phyloP scores from a whole-genome alignment of 2,797 vertebrate species.

The Sciurus vulgaris region DNA sequence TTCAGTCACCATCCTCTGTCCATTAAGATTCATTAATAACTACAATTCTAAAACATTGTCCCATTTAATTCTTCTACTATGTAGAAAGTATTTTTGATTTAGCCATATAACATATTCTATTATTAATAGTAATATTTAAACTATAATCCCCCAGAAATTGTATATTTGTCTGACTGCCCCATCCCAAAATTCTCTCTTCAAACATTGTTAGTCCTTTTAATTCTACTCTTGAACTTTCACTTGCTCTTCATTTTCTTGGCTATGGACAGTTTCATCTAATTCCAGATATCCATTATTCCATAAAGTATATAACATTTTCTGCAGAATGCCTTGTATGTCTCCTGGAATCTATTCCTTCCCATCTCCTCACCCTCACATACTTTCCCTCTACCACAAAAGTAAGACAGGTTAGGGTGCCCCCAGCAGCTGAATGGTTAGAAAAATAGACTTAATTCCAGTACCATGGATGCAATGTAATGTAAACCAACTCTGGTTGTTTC shows the following conservation, averaged over 20 bases:
- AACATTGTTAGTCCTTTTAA: not conserved
- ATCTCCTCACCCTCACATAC: accelerated
- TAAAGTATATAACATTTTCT: not conserved
- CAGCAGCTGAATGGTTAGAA: not conserved
- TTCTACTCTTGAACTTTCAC: not conserved
- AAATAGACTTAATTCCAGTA: not conserved
- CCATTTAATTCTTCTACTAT: not conserved
- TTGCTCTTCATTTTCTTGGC: not conserved
- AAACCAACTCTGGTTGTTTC: not conserved
- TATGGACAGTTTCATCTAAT: not conserved
- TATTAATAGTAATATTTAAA: not conserved
- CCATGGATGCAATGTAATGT: not conserved
- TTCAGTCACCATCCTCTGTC: not conserved
- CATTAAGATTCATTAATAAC: not conserved
- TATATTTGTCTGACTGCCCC: not conserved
- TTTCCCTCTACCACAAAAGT: not conserved
- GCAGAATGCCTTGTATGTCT: not conserved
- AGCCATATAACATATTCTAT: not conserved
- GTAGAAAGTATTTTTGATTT: not conserved
- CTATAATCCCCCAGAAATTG: not conserved
- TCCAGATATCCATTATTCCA: not conserved
- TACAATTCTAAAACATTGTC: not conserved
- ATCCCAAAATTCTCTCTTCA: not conserved
- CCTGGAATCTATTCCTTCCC: not conserved
- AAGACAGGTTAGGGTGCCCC: not conserved